Evolutionary conservation across 2,888 invertebrate genomes (phyloP).

Genomic region (Prenolepis imparis): DNA sequence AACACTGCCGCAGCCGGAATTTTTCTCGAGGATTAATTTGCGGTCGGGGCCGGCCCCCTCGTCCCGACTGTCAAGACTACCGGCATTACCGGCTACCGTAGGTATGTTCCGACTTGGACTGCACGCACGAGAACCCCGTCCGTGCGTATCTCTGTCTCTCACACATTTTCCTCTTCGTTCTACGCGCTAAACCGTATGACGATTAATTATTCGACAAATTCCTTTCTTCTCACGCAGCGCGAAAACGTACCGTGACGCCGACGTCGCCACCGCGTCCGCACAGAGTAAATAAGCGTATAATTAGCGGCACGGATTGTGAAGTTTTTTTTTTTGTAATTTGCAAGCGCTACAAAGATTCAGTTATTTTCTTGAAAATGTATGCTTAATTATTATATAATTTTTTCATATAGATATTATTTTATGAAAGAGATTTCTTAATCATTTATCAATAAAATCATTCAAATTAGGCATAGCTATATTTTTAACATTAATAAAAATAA

Average conservation of each 20-base stretch:
- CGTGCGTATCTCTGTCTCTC: slow-evolving; percentile 23
- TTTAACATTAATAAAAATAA: not conserved
- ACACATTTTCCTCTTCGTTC: slow-evolving; percentile 24
- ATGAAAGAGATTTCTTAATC: not conserved
- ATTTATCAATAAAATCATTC: not conserved
- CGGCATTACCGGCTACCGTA: slow-evolving; percentile 76
- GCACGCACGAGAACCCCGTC: slow-evolving; percentile 40
- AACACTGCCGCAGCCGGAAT: slow-evolving; percentile 78
- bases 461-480: not conserved
- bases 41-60: slow-evolving; percentile 73
- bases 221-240: slow-evolving; percentile 63
- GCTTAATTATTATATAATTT: not conserved
- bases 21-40: slow-evolving; percentile 82
- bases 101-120: slow-evolving; percentile 56
- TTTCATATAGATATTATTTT: not conserved
- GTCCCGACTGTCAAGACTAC: slow-evolving; percentile 73
- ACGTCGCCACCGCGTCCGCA: slow-evolving; percentile 21
- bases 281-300: slow-evolving; percentile 42
- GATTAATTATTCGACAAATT: slow-evolving; percentile 77
- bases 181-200: slow-evolving; percentile 53
- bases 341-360: not conserved
- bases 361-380: not conserved
- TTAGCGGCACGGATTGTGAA: slow-evolving; percentile 20
- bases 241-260: slow-evolving; percentile 51
- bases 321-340: slow-evolving; percentile 25